Conservation (phyloP, 2,113 vertebrate genomes). For the Dendropsophus ebraccatus region DNA sequence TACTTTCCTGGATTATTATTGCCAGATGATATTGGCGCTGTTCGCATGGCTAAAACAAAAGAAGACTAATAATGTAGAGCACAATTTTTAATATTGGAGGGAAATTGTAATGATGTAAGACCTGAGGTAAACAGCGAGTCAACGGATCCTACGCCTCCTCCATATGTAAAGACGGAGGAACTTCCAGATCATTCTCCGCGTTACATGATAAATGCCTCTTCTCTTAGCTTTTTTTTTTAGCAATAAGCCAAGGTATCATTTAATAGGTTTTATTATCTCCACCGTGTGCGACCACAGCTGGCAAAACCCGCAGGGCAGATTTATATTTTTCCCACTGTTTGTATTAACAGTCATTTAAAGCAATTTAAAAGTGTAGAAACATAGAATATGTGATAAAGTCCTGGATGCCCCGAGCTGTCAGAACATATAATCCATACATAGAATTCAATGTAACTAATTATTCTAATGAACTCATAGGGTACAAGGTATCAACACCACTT, state of each 20-base stretch:
- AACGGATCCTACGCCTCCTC: not conserved
- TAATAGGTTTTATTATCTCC: conserved; percentile 6
- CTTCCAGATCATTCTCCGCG: not conserved
- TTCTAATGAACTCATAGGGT: not conserved
- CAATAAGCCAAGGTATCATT: conserved; percentile 14
- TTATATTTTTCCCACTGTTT: not conserved
- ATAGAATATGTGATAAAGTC: not conserved
- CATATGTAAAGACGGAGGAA: not conserved
- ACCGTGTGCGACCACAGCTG: not conserved
- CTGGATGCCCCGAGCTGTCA: not conserved
- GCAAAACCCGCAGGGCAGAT: not conserved
- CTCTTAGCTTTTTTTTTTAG: not conserved
- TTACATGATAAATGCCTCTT: not conserved
- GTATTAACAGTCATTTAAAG: not conserved
- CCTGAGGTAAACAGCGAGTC: not conserved
- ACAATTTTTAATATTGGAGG: conserved; percentile 30
- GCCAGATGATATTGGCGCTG: conserved; percentile 3
- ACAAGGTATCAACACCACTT: not conserved
- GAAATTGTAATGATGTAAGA: conserved; percentile 27
- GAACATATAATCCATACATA: not conserved
- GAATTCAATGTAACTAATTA: not conserved
- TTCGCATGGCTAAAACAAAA: conserved; percentile 31
- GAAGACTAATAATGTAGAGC: conserved; percentile 10
- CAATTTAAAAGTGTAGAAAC: not conserved
- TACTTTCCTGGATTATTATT: conserved; percentile 38